These are phyloP conservation scores for Aphaenogaster rudis DNA, from an alignment of 1,140 invertebrate genomes.

Conservation along the genomic window DNA sequence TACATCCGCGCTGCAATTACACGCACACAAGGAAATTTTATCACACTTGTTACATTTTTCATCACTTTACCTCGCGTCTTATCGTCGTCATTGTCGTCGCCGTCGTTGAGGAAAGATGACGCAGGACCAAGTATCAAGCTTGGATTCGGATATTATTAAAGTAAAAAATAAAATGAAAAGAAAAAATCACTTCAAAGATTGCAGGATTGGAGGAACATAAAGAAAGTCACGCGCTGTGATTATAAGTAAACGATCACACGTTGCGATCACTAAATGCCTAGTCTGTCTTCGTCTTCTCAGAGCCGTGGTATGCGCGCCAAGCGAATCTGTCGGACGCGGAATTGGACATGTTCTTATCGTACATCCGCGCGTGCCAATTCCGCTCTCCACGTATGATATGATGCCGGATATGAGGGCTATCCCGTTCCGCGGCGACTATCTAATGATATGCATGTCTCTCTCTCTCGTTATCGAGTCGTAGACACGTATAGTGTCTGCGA, in stretches of 20 bases:
- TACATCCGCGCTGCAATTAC: conserved; percentile 32
- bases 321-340: background rate
- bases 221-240: conserved; percentile 67
- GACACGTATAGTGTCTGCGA: background rate
- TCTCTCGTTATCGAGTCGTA: background rate
- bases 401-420: conserved; percentile 2
- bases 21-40: conserved; percentile 42
- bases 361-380: background rate
- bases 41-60: conserved; percentile 58
- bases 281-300: conserved; percentile 43
- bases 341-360: conserved; percentile 1
- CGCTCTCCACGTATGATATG: conserved; percentile 14
- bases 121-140: conserved; percentile 29
- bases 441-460: conserved; percentile 42
- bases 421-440: background rate
- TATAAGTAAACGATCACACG: conserved; percentile 74
- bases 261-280: conserved; percentile 55
- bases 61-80: conserved; percentile 18
- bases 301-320: background rate
- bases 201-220: conserved; percentile 74
- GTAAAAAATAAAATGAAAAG: conserved; percentile 48
- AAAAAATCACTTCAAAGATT: conserved; percentile 62
- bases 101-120: background rate
- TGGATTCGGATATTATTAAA: conserved; percentile 53
- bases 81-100: background rate